Percentiles rank a stretch among this genome's conserved stretches.
Conservation (phyloP, 2,888 invertebrate genomes). For the Rhyacophila evoluta region DNA sequence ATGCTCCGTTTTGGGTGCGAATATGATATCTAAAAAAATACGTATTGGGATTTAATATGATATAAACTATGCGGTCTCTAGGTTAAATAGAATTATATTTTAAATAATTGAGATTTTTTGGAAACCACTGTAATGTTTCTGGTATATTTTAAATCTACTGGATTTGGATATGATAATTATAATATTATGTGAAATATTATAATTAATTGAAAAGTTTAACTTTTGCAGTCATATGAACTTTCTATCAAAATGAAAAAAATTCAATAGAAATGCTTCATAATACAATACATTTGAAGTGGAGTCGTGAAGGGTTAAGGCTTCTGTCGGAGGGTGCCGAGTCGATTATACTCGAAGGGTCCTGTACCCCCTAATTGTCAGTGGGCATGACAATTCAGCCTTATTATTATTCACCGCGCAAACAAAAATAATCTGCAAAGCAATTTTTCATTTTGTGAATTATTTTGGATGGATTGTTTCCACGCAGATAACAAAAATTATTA, state of each 20-base stretch:
- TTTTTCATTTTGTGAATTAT: background rate
- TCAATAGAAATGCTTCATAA: background rate
- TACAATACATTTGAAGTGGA: background rate
- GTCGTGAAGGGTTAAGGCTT: background rate
- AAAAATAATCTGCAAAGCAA: slow-evolving; percentile 9
- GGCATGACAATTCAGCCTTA: slow-evolving; percentile 9
- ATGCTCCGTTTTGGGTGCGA: too few species aligned
- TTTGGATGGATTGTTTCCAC: background rate
- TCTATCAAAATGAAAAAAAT: background rate
- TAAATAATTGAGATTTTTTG: too few species aligned
- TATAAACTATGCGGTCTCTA: too few species aligned
- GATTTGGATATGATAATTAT: too few species aligned
- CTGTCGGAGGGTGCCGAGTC: background rate
- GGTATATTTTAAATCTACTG: too few species aligned
- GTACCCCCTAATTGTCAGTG: slow-evolving; percentile 6
- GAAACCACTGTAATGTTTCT: too few species aligned
- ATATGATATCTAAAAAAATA: too few species aligned
- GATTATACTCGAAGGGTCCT: background rate
- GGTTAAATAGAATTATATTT: too few species aligned
- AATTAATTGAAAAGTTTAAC: background rate
- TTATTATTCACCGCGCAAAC: slow-evolving; percentile 8
- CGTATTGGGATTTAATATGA: too few species aligned
- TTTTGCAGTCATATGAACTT: background rate
- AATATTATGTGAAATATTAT: background rate
- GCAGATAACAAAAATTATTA: background rate